These are phyloP conservation scores for Dorcus hopei DNA, from an alignment of 2,888 invertebrate genomes.

Conservation along the genomic window DNA sequence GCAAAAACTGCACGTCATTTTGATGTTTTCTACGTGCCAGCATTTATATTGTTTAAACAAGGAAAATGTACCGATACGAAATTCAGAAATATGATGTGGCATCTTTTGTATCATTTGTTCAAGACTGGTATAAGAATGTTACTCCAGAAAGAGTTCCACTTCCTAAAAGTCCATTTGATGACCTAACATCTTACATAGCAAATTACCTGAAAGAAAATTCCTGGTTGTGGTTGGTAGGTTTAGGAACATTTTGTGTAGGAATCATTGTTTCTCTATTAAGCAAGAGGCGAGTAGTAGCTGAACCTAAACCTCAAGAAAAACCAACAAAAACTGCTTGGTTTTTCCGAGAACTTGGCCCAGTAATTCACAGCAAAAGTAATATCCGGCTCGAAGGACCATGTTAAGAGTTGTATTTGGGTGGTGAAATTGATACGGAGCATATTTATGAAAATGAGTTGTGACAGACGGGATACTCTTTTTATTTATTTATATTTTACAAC, in stretches of 20 bases:
- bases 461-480: no score
- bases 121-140: slow-evolving; percentile 77
- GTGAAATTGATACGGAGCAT: no score
- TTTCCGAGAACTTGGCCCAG: no score
- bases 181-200: slow-evolving; percentile 55
- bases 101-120: slow-evolving; percentile 73
- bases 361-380: no score
- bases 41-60: slow-evolving; percentile 76
- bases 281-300: slow-evolving; percentile 22
- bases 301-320: slow-evolving; percentile 8
- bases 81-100: slow-evolving; percentile 69
- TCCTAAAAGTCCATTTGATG: slow-evolving; percentile 73
- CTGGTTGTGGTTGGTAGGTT: slow-evolving; percentile 54
- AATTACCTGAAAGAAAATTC: slow-evolving; percentile 57
- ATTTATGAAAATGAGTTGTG: no score
- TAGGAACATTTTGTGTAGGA: slow-evolving; percentile 49
- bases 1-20: slow-evolving; percentile 73
- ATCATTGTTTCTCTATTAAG: slow-evolving; percentile 46
- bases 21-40: slow-evolving; percentile 66
- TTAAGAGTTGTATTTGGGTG: no score
- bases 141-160: slow-evolving; percentile 68
- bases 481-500: no score
- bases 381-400: no score
- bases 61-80: slow-evolving; percentile 83
- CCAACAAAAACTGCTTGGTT: no score